Evolutionary conservation across 1,140 invertebrate genomes (phyloP), one percentile per base, ranked within the genome.

Genomic region (Halesus radiatus): DNA sequence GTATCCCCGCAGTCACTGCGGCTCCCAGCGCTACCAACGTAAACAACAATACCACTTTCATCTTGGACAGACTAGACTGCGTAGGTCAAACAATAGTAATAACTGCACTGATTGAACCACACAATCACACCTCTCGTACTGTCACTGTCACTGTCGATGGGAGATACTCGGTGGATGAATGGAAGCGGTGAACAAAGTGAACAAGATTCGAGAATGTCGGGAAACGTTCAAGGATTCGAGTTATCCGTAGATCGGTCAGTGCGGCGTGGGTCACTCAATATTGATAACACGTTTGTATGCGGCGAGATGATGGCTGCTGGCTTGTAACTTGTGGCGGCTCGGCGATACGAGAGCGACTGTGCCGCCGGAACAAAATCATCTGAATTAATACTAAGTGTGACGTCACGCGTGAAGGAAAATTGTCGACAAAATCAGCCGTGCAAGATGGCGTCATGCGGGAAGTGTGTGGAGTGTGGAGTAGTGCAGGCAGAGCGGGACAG

Each of bases 271-370:
- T 20, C n/a, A 56, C 37, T 45, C n/a, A 56, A 22, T 45, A 45
- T 13, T 45, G 37, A 45, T 45, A 45, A 13, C 10, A 45, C 37
- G 37, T 45, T 13, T 20, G 54, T 20, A 6, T 8, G 4, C 10
- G 54, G 54, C n/a, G n/a, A 56, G 60, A 29, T 26, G 18, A 1
- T 16, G 3, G n/a, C n/a, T n/a, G n/a, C n/a, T n/a, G n/a, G 1
- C 58, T 6, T 3, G 32, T 32, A 7, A 26, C 8, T 23, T 1
- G 60, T 18, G 18, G 68, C 68, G 68, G n/a, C 6, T 72, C 37
- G 45, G 22, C 68, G n/a, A 45, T 23, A 18, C 68, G 68, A 13
- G 68, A 50, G 32, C n/a, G 32, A 72, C 45, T 52, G 68, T 26
- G 32, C 16, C 68, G 68, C n/a, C 32, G 37, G n/a, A 10, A 3